Conservation (phyloP, 2,113 vertebrate genomes). For the Micromys minutus region DNA sequence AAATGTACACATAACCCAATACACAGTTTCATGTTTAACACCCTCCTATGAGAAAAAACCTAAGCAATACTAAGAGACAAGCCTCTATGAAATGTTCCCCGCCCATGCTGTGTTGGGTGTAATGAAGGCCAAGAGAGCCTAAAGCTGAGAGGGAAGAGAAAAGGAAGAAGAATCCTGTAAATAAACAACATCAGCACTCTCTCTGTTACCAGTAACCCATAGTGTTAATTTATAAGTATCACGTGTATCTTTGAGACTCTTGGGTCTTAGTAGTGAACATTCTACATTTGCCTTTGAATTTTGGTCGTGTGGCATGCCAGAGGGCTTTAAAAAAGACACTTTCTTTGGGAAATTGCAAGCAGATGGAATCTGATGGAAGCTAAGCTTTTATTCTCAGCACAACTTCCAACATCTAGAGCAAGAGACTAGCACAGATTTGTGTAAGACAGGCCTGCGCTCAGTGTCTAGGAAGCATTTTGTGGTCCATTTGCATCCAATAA, state of each 20-base stretch:
- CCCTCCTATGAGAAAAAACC: background rate
- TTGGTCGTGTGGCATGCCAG: background rate
- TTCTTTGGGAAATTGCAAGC: background rate
- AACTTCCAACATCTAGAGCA: conserved; percentile 1
- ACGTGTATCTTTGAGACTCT: background rate
- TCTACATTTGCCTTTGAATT: background rate
- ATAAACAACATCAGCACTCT: background rate
- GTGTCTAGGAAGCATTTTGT: background rate
- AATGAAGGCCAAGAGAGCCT: background rate
- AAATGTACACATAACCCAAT: background rate
- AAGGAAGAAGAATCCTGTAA: background rate
- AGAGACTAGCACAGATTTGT: background rate
- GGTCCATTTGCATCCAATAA: background rate
- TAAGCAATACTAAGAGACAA: conserved; percentile 7
- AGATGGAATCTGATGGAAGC: conserved; percentile 34
- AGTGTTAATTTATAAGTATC: background rate
- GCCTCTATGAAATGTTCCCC: background rate
- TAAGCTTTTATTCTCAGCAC: conserved; percentile 21
- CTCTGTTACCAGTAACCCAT: background rate
- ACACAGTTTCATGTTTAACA: background rate
- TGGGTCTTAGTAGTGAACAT: background rate
- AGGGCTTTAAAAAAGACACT: background rate
- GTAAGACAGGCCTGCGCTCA: background rate
- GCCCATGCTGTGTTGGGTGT: background rate
- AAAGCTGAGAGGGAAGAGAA: background rate